Evolutionary conservation across 2,888 invertebrate species (phyloP).

Genomic region (Polymixis flavicincta): DNA sequence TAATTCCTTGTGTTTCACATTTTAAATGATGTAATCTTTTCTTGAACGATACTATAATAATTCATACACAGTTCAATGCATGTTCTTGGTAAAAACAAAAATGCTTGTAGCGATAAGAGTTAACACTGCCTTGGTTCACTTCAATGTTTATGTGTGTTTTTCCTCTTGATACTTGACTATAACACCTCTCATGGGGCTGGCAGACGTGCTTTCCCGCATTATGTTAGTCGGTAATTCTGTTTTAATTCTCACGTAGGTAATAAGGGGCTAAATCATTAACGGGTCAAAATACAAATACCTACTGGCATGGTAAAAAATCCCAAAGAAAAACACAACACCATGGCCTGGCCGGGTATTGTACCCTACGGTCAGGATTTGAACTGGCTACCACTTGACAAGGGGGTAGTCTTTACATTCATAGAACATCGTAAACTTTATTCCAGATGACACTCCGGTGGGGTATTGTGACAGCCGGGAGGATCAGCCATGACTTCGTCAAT

Average conservation of each 20-base stretch:
- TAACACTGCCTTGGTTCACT: background rate
- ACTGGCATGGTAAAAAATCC: too few relatives aligned
- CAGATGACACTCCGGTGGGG: slow-evolving; percentile 94
- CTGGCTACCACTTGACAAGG: background rate
- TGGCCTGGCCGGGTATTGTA: background rate
- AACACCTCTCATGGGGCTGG: background rate
- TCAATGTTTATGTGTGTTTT: background rate
- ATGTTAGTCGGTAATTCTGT: background rate
- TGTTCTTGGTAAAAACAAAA: slow-evolving; percentile 2
- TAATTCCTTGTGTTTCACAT: slow-evolving; percentile 9
- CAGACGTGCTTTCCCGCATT: background rate
- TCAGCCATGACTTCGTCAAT: slow-evolving; percentile 95
- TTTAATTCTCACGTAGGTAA: background rate
- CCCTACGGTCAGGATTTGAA: background rate
- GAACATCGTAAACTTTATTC: slow-evolving; percentile 2
- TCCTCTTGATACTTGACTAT: background rate
- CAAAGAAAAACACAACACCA: background rate
- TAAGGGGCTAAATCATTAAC: background rate
- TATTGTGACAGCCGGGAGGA: slow-evolving; percentile 95
- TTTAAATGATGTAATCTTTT: slow-evolving; percentile 26
- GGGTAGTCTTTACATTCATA: background rate
- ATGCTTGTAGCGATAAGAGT: slow-evolving; percentile 8
- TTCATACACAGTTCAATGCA: background rate
- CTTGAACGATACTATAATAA: background rate
- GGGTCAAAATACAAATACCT: background rate